Conservation (phyloP, 1,140 invertebrate species). For the Plodia interpunctella region DNA sequence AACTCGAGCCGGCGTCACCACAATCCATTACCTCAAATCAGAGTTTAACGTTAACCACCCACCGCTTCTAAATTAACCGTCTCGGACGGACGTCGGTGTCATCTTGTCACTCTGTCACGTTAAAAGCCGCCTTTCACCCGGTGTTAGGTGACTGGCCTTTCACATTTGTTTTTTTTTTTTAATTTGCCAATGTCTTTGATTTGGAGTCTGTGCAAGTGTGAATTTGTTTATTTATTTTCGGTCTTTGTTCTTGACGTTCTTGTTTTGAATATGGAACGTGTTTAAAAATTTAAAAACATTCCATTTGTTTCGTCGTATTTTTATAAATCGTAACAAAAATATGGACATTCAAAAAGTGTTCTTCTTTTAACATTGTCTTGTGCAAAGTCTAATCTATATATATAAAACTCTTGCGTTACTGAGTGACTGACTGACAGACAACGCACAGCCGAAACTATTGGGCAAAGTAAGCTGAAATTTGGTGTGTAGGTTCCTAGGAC, state of each 20-base stretch:
- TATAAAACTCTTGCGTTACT: too few relatives aligned
- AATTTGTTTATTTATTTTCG: slow-evolving; percentile 4
- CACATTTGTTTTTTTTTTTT: slow-evolving; percentile 19
- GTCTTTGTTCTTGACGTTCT: background rate
- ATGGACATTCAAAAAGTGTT: background rate
- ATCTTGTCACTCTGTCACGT: slow-evolving; percentile 48
- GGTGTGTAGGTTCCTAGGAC: too few relatives aligned
- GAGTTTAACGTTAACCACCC: slow-evolving; percentile 42
- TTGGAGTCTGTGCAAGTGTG: background rate
- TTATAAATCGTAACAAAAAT: background rate
- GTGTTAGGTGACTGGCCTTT: slow-evolving; percentile 43
- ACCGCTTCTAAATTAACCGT: slow-evolving; percentile 51
- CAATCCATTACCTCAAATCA: slow-evolving; percentile 21
- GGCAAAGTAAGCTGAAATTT: too few relatives aligned
- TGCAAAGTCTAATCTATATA: too few relatives aligned
- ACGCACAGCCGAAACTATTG: too few relatives aligned
- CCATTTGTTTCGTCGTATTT: background rate
- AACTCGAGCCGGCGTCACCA: background rate
- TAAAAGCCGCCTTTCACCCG: slow-evolving; percentile 52
- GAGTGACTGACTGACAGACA: too few relatives aligned
- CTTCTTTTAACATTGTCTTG: too few relatives aligned
- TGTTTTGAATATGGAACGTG: background rate
- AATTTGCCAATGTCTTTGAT: slow-evolving; percentile 7
- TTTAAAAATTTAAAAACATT: too few relatives aligned
- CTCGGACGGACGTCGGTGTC: slow-evolving; percentile 52